Evolutionary conservation across 2,797 vertebrate species (phyloP).

Genomic region (Gouania willdenowi): DNA sequence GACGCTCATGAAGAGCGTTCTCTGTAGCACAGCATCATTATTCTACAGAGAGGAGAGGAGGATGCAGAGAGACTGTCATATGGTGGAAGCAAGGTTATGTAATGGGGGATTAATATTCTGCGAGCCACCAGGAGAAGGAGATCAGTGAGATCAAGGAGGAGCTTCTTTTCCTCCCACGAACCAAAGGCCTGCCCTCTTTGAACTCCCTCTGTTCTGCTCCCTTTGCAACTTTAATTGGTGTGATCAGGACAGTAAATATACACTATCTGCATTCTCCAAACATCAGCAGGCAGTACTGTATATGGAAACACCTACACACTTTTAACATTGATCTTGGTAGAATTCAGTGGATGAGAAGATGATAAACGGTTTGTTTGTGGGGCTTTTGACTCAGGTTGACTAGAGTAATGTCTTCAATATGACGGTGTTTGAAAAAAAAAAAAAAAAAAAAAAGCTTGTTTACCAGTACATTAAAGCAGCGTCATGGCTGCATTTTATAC

Average conservation of each 20-base stretch:
- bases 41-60: slow-evolving; percentile 30
- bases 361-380: slow-evolving; percentile 20
- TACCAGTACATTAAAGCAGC: too few species aligned
- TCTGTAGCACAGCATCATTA: slow-evolving; percentile 21
- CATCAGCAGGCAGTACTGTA: slow-evolving; percentile 38
- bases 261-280: slow-evolving; percentile 59
- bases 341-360: slow-evolving; percentile 20
- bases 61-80: slow-evolving; percentile 24
- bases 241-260: slow-evolving; percentile 39
- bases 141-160: slow-evolving; percentile 64
- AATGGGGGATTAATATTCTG: slow-evolving; percentile 70
- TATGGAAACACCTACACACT: slow-evolving; percentile 32
- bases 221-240: slow-evolving; percentile 63
- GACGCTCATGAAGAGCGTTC: too few species aligned
- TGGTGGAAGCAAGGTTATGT: slow-evolving; percentile 56
- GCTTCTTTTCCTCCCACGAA: slow-evolving; percentile 66
- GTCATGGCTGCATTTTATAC: slow-evolving; percentile 10
- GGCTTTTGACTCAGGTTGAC: slow-evolving; percentile 8
- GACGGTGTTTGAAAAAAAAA: not conserved
- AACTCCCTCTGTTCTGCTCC: slow-evolving; percentile 53
- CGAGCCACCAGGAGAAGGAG: slow-evolving; percentile 56
- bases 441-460: not conserved
- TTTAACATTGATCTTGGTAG: slow-evolving; percentile 28
- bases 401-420: slow-evolving; percentile 19
- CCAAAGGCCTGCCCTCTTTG: slow-evolving; percentile 51